Evolutionary conservation across 2,888 invertebrate genomes (phyloP).

Genomic region (Leptodirus hochenwartii): DNA sequence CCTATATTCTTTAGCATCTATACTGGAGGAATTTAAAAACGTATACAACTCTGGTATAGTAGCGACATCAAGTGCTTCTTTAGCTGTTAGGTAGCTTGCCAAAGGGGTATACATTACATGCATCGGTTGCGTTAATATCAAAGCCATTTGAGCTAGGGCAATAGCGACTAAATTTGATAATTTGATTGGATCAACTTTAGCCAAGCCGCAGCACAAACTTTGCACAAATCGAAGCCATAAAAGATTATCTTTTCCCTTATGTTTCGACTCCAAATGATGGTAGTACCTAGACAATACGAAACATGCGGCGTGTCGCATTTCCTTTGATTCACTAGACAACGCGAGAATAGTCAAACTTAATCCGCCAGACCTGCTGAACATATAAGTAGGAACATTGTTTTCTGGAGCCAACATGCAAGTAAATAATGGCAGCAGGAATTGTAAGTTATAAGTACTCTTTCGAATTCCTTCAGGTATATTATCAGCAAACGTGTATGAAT

Average conservation of each 20-base stretch:
- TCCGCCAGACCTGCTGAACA: conserved; percentile 48
- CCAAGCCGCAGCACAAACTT: conserved; percentile 43
- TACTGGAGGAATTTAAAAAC: conserved; percentile 62
- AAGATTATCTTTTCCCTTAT: conserved; percentile 42
- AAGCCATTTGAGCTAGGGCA: conserved; percentile 51
- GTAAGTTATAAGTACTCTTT: conserved; percentile 54
- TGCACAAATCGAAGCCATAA: conserved; percentile 51
- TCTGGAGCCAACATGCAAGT: conserved; percentile 57
- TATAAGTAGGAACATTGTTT: conserved; percentile 50
- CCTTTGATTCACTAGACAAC: conserved; percentile 45
- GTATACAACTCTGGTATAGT: conserved; percentile 78
- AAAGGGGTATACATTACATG: conserved; percentile 60
- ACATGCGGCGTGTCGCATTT: conserved; percentile 53
- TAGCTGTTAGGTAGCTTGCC: conserved; percentile 32
- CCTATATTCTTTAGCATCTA: conserved; percentile 47
- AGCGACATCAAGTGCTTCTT: conserved; percentile 54
- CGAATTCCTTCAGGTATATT: conserved; percentile 8
- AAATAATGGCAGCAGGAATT: conserved; percentile 63
- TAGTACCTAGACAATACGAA: conserved; percentile 57
- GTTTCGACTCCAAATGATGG: conserved; percentile 49
- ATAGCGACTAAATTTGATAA: conserved; percentile 33
- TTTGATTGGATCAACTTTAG: conserved; percentile 19
- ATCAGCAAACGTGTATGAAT: conserved; percentile 12
- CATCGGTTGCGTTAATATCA: conserved; percentile 54
- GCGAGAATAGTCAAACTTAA: conserved; percentile 52